phyloP scores from a whole-genome alignment of 2,888 invertebrate species.

The Colletes collaris region DNA sequence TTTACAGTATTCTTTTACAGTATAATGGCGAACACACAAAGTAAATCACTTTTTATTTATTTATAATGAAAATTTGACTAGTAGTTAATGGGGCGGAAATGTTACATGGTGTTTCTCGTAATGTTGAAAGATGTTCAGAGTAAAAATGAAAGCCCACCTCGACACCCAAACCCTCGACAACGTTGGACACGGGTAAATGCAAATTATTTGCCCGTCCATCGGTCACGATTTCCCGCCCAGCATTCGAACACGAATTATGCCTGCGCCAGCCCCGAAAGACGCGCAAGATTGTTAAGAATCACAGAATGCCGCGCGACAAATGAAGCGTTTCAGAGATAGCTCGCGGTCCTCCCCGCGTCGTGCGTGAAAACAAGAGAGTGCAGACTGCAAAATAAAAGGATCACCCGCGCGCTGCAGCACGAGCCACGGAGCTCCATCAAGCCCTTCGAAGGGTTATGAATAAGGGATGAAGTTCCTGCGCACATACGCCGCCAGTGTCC shows the following conservation, averaged over 20 bases:
- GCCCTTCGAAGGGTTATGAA: constrained; percentile 74
- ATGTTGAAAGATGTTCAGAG: not conserved
- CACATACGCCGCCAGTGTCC: constrained; percentile 53
- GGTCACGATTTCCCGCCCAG: not conserved
- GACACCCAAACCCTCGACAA: not conserved
- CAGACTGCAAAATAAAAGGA: constrained; percentile 20
- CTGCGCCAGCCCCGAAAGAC: constrained; percentile 28
- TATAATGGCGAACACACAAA: too few species aligned
- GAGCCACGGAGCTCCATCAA: constrained; percentile 68
- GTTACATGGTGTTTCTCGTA: too few species aligned
- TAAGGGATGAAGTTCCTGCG: constrained; percentile 73
- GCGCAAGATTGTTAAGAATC: constrained; percentile 45
- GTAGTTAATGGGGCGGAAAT: too few species aligned
- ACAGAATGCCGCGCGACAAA: constrained; percentile 59
- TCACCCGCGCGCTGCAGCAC: constrained; percentile 49
- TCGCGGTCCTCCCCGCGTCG: constrained; percentile 6
- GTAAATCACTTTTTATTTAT: too few species aligned
- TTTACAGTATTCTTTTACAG: too few species aligned
- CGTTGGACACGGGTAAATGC: too few species aligned
- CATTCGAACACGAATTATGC: constrained; percentile 42
- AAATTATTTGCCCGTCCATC: constrained; percentile 34
- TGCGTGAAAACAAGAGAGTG: constrained; percentile 51
- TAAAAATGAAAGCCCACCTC: not conserved
- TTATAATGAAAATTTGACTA: too few species aligned
- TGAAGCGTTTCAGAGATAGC: constrained; percentile 63